Percentiles rank a stretch among this genome's conserved stretches.
These are phyloP conservation scores for Catonia carolina DNA, from an alignment of 2,888 invertebrate genomes.

Conservation along the genomic window DNA sequence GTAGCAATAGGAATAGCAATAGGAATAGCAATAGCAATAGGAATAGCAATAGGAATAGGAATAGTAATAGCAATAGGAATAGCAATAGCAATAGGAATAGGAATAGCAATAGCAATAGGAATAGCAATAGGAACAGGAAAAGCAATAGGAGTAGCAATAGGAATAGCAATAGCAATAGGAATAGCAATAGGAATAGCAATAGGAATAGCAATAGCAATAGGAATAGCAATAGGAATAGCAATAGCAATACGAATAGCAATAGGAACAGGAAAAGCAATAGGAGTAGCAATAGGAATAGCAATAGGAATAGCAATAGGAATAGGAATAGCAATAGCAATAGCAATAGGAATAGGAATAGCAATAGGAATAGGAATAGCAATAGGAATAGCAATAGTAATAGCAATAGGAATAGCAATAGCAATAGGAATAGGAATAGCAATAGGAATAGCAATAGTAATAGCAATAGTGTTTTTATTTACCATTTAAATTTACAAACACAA, in stretches of 20 bases:
- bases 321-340: neutral
- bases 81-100: neutral
- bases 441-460: neutral
- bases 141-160: no score
- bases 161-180: neutral
- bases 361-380: neutral
- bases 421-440: neutral
- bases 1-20: no score
- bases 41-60: neutral
- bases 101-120: neutral
- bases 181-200: neutral
- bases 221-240: neutral
- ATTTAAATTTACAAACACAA: no score
- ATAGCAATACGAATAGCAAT: neutral
- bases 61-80: neutral
- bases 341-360: neutral
- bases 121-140: no score
- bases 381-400: neutral
- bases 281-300: neutral
- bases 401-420: neutral
- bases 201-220: neutral
- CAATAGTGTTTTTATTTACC: neutral
- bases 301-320: neutral
- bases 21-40: neutral
- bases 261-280: no score